Conservation (phyloP, 2,113 vertebrate species). For the Phrynosoma blainvillii region DNA sequence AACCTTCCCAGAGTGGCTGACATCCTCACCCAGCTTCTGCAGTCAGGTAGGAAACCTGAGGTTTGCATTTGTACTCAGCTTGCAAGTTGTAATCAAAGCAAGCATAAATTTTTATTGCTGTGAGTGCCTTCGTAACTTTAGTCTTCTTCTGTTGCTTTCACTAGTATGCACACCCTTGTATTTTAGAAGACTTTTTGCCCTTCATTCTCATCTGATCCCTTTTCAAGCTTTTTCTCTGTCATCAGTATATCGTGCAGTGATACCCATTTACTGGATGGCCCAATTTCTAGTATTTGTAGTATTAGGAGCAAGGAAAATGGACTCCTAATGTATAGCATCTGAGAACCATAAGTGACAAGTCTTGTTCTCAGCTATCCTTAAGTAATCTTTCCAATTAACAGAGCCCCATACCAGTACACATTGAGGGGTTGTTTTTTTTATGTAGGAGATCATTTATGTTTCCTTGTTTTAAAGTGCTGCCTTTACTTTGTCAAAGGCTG, state of each 20-base stretch:
- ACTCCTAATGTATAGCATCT: not conserved
- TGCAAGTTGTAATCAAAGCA: slow-evolving; percentile 5
- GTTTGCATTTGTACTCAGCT: slow-evolving; percentile 6
- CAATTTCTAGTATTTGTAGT: not conserved
- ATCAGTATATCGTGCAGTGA: not conserved
- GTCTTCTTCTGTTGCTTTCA: not conserved
- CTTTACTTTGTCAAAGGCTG: not conserved
- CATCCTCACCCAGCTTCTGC: slow-evolving; percentile 94
- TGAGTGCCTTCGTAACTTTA: not conserved
- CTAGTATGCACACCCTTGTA: not conserved
- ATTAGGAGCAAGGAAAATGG: too few species aligned
- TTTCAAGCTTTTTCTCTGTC: too few species aligned
- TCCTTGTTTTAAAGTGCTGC: not conserved
- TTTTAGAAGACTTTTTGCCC: not conserved
- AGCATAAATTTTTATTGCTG: not conserved
- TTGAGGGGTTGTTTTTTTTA: not conserved
- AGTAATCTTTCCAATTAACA: not conserved
- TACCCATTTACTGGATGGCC: not conserved
- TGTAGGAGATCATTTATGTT: not conserved
- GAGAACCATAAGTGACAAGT: not conserved
- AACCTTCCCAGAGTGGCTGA: slow-evolving; percentile 95
- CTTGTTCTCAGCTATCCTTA: not conserved
- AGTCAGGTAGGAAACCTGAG: slow-evolving; percentile 84
- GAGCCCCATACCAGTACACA: not conserved
- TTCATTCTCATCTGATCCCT: not conserved